phyloP scores from a whole-genome alignment of 2,113 vertebrate genomes.

The Oncorhynchus nerka region DNA sequence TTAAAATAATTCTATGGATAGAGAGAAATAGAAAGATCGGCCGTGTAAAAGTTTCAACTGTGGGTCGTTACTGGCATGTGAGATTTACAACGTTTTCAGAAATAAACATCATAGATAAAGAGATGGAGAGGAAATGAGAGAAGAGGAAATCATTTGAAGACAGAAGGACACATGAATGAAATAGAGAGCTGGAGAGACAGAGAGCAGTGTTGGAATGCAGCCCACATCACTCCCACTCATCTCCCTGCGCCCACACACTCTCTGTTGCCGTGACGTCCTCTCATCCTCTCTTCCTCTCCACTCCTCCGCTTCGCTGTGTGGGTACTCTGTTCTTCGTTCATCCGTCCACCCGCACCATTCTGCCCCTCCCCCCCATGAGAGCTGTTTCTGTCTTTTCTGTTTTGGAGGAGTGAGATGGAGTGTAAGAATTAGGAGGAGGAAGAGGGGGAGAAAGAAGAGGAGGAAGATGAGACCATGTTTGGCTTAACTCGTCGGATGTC shows the following conservation, averaged over 20 bases:
- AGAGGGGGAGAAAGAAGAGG: conserved; percentile 35
- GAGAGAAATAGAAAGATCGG: no score
- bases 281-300: conserved; percentile 1
- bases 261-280: conserved; percentile 68
- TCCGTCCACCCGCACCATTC: conserved; percentile 44
- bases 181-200: conserved; percentile 54
- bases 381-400: not conserved
- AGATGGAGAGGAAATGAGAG: not conserved
- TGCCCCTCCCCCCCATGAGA: not conserved
- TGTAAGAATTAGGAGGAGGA: conserved; percentile 33
- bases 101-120: not conserved
- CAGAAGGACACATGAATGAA: conserved; percentile 20
- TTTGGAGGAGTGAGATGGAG: not conserved
- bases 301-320: conserved; percentile 53
- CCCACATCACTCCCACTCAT: conserved; percentile 64
- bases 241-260: conserved; percentile 62
- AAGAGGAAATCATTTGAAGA: not conserved
- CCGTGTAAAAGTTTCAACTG: no score
- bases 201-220: conserved; percentile 54
- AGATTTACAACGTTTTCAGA: no score
- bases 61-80: no score
- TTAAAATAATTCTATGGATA: no score
- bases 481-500: conserved; percentile 47
- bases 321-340: conserved; percentile 65
- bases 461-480: conserved; percentile 63